A percentile compares a stretch with the other conserved stretches of the same genome.
phyloP scores from a whole-genome alignment of 64 coral and sea anemone species.

The Acropora tenuis region DNA sequence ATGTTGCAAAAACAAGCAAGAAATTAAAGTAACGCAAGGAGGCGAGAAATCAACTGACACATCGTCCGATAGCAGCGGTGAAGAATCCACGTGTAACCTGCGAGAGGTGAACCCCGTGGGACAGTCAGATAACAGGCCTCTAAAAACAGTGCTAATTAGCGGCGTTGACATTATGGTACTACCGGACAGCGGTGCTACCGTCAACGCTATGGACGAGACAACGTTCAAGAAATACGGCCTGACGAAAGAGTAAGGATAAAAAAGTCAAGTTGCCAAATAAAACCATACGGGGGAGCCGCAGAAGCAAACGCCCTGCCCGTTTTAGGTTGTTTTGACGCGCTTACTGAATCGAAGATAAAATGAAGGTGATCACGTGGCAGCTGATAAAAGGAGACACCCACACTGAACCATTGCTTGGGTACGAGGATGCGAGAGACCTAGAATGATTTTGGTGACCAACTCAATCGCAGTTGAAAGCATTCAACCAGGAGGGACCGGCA shows the following conservation, averaged over 20 bases:
- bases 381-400: slow-evolving; percentile 8
- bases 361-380: slow-evolving; percentile 12
- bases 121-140: neutral
- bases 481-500: too few species aligned
- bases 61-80: neutral
- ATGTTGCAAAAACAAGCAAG: neutral
- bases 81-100: neutral
- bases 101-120: neutral
- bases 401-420: neutral
- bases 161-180: neutral
- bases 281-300: neutral
- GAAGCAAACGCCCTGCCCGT: neutral
- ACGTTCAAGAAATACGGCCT: slow-evolving; percentile 9
- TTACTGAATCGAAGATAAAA: neutral
- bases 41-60: neutral
- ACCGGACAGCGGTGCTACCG: neutral
- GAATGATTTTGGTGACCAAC: too few species aligned
- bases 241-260: neutral
- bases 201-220: slow-evolving; percentile 1
- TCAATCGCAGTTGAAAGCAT: too few species aligned
- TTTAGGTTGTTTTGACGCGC: neutral
- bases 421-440: neutral
- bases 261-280: slow-evolving; percentile 19
- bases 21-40: neutral
- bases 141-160: neutral